phyloP scores from a whole-genome alignment of 64 coral and sea anemone species.

The Catalaphyllia jardinei region DNA sequence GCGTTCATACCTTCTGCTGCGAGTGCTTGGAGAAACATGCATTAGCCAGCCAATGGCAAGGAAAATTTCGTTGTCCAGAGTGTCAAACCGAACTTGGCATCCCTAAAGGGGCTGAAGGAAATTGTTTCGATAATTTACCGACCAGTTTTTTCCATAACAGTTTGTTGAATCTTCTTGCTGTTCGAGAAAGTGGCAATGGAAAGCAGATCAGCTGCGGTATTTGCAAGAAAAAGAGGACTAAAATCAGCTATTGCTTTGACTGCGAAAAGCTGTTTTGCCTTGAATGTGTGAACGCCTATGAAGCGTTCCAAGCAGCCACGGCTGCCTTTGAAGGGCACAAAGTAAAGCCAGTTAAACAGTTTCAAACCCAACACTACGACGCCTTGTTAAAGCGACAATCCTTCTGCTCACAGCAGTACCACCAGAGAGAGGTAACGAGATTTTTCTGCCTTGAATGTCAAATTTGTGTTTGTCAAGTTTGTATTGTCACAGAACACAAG shows the following conservation, averaged over 20 bases:
- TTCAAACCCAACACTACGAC: neutral
- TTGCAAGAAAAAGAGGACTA: neutral
- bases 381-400: neutral
- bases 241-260: slow-evolving; percentile 3
- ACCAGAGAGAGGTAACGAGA: neutral
- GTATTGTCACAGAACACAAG: slow-evolving; percentile 15
- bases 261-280: slow-evolving; percentile 1
- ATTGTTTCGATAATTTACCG: slow-evolving; percentile 13
- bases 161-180: slow-evolving; percentile 5
- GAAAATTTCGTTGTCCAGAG: slow-evolving; percentile 11
- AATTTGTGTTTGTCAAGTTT: slow-evolving; percentile 25
- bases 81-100: slow-evolving; percentile 18
- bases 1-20: slow-evolving; percentile 32
- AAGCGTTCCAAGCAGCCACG: neutral
- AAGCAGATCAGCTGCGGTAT: neutral
- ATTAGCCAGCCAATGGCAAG: neutral
- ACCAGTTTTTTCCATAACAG: slow-evolving; percentile 39
- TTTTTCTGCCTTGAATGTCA: slow-evolving; percentile 23
- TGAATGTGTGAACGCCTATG: neutral
- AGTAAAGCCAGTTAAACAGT: slow-evolving; percentile 1
- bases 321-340: neutral
- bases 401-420: neutral
- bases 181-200: neutral
- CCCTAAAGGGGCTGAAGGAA: slow-evolving; percentile 12
- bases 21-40: slow-evolving; percentile 13